These are phyloP conservation scores for Buathra laborator DNA, from an alignment of 2,888 invertebrate species.

Conservation along the genomic window DNA sequence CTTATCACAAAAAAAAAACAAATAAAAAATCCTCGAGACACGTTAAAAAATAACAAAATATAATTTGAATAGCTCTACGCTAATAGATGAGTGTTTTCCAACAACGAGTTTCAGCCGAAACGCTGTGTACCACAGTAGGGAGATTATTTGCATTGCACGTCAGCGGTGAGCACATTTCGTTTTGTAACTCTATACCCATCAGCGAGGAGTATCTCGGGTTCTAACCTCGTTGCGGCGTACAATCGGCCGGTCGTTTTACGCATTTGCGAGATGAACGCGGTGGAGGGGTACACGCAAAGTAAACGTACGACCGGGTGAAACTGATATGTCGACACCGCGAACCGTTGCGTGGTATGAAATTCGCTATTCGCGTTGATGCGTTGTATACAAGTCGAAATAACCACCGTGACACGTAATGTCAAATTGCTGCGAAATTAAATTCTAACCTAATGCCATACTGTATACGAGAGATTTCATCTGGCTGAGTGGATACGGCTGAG, in stretches of 20 bases:
- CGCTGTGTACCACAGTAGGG: not conserved
- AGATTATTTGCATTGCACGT: not conserved
- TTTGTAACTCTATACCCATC: not conserved
- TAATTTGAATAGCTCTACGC: no score
- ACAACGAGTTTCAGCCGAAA: not conserved
- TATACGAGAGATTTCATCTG: not conserved
- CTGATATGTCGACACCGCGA: constrained; percentile 9
- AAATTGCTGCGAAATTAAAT: constrained; percentile 72
- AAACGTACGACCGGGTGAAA: constrained; percentile 2
- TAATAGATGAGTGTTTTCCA: not conserved
- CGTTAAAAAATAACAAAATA: no score
- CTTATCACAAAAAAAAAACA: no score
- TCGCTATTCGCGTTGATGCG: constrained; percentile 28
- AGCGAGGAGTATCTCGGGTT: not conserved
- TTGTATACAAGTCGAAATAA: constrained; percentile 52
- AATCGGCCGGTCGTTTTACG: constrained; percentile 22
- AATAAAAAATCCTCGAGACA: no score
- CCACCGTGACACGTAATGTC: constrained; percentile 64
- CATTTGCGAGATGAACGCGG: not conserved
- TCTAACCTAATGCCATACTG: constrained; percentile 57
- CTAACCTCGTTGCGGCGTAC: constrained; percentile 1
- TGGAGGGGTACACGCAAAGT: not conserved
- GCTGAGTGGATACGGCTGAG: not conserved
- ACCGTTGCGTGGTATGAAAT: not conserved
- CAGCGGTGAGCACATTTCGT: not conserved